phyloP scores from a whole-genome alignment of 2,797 vertebrate species.

The Anabacerthia variegaticeps region DNA sequence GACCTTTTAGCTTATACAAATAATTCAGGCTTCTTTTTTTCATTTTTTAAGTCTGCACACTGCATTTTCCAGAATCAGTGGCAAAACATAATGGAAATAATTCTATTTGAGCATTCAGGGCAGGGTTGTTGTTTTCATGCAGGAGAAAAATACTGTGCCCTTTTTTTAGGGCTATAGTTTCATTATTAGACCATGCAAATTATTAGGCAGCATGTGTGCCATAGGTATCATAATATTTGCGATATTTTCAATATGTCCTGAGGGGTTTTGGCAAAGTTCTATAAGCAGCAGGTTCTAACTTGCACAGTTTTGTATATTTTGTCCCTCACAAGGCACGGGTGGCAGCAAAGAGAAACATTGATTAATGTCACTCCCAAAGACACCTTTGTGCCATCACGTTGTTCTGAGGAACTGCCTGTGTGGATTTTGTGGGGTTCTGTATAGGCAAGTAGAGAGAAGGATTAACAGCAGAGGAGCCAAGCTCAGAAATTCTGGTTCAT shows the following conservation, averaged over 20 bases:
- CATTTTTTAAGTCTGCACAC: neutral
- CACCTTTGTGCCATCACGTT: neutral
- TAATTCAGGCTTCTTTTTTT: neutral
- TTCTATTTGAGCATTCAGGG: neutral
- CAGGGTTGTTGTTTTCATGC: neutral
- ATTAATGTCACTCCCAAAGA: neutral
- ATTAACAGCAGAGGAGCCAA: neutral
- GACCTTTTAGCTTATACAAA: conserved; percentile 33
- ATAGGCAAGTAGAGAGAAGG: neutral
- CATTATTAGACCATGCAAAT: neutral
- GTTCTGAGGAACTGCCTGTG: neutral
- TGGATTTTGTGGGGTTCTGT: neutral
- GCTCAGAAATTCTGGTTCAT: neutral
- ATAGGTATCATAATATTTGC: neutral
- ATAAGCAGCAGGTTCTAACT: neutral
- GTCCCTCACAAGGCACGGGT: neutral
- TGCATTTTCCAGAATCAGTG: neutral
- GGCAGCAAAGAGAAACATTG: neutral
- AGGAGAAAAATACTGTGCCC: neutral
- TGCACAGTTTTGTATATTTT: neutral
- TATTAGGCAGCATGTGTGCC: neutral
- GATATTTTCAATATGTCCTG: neutral
- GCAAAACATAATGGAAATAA: neutral
- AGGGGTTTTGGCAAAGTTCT: neutral
- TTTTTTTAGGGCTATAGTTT: neutral